A percentile compares a stretch with the other conserved stretches of the same genome.
phyloP scores from a whole-genome alignment of 2,113 vertebrate species.

The Telmatochromis brachygnathus region DNA sequence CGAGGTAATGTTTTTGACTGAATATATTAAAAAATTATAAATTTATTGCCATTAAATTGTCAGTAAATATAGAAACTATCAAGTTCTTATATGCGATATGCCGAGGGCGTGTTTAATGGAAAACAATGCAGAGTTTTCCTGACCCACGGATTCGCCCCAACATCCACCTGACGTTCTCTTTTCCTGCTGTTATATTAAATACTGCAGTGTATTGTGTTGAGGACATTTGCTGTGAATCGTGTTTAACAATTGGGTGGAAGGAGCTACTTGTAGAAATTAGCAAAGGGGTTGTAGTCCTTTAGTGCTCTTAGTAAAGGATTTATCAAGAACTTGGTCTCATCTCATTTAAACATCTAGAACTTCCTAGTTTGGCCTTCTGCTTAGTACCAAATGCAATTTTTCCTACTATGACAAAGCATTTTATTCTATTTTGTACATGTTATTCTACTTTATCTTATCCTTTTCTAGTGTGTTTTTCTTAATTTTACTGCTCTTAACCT shows the following conservation, averaged over 20 bases:
- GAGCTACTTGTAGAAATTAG: background rate
- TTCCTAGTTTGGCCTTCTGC: background rate
- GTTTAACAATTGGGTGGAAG: background rate
- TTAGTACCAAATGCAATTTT: background rate
- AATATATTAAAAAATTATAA: background rate
- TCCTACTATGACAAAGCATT: background rate
- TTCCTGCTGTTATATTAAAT: background rate
- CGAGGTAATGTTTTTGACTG: background rate
- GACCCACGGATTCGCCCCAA: background rate
- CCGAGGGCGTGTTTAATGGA: accelerated
- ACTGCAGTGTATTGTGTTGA: background rate
- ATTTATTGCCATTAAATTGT: background rate
- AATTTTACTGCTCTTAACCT: background rate
- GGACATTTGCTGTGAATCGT: no score
- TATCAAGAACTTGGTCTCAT: background rate
- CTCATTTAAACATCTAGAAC: background rate
- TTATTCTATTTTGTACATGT: background rate
- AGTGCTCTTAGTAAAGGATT: background rate
- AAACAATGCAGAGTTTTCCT: background rate
- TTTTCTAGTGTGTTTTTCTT: background rate
- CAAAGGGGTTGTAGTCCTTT: background rate
- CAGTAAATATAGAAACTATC: background rate
- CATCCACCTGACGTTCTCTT: accelerated
- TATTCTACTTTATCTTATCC: background rate
- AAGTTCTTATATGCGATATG: background rate